These are phyloP conservation scores for Ianthella basta DNA, from an alignment of 37 sponge, comb jelly and placozoan species.

Conservation along the genomic window DNA sequence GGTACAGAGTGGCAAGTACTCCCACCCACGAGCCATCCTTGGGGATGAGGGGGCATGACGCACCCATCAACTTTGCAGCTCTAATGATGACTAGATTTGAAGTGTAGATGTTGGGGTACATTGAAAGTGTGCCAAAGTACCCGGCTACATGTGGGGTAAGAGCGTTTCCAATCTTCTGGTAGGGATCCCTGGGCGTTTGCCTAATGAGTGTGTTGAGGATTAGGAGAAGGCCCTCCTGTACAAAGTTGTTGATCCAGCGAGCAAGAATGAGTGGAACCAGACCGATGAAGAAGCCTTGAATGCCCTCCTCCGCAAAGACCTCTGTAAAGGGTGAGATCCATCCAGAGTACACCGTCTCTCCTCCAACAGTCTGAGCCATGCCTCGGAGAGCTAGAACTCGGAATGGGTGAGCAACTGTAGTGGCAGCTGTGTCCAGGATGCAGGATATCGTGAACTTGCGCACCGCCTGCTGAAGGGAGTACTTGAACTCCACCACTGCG, in stretches of 20 bases:
- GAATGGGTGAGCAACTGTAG: constrained; percentile 22
- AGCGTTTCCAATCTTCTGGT: background rate
- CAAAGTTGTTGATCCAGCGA: constrained; percentile 8
- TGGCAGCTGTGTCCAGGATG: constrained; percentile 12
- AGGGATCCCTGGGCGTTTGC: background rate
- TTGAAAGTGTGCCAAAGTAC: constrained; percentile 21
- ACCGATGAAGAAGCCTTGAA: constrained; percentile 21
- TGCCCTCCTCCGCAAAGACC: constrained; percentile 28
- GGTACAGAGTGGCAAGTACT: background rate
- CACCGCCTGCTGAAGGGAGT: background rate
- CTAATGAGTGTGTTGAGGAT: background rate
- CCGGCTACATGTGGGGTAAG: constrained; percentile 8
- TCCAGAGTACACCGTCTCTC: constrained; percentile 34
- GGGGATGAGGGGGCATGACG: constrained; percentile 14
- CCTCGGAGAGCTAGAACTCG: constrained; percentile 20
- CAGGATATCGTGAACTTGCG: background rate
- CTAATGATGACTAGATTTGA: constrained; percentile 17
- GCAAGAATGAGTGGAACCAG: constrained; percentile 29
- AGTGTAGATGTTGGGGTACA: constrained; percentile 27
- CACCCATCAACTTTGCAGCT: background rate
- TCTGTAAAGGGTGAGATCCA: constrained; percentile 10
- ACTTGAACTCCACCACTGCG: background rate
- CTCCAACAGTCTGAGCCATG: constrained; percentile 27
- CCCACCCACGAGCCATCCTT: background rate
- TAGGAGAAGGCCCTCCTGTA: background rate